Conservation (phyloP, 2,797 vertebrate genomes). For the Stomatorhinus walkeri region DNA sequence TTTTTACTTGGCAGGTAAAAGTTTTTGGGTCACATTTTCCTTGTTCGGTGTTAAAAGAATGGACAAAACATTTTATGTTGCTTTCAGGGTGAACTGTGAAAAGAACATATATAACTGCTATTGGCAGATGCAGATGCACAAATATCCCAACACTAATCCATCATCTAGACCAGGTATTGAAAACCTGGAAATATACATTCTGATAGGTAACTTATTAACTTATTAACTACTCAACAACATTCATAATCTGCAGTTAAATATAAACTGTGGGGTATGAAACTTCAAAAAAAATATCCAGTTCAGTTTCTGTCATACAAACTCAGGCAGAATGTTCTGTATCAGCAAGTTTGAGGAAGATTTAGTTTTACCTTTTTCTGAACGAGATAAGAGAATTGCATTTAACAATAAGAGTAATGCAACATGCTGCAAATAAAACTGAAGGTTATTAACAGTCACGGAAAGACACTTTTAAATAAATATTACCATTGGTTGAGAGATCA, state of each 20-base stretch:
- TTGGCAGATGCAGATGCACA: not conserved
- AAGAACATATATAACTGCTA: not conserved
- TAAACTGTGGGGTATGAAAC: not conserved
- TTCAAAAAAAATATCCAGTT: not conserved
- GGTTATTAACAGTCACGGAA: not conserved
- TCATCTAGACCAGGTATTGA: not conserved
- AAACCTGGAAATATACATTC: not conserved
- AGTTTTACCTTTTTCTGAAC: not conserved
- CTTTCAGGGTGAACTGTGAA: not conserved
- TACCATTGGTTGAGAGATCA: not conserved
- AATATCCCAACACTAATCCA: not conserved
- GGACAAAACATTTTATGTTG: conserved; percentile 3
- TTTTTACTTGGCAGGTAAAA: conserved; percentile 7
- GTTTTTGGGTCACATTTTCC: not conserved
- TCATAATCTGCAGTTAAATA: not conserved
- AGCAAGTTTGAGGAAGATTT: not conserved
- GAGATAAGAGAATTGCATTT: not conserved
- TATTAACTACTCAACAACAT: not conserved
- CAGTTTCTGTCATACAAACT: not conserved
- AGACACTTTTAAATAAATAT: not conserved
- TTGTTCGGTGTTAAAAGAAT: not conserved
- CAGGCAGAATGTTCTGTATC: not conserved
- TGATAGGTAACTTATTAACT: not conserved
- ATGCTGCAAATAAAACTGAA: not conserved
- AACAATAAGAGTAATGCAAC: not conserved